These are phyloP conservation scores for Sceloporus undulatus DNA, from an alignment of 2,113 vertebrate species.

Conservation along the genomic window DNA sequence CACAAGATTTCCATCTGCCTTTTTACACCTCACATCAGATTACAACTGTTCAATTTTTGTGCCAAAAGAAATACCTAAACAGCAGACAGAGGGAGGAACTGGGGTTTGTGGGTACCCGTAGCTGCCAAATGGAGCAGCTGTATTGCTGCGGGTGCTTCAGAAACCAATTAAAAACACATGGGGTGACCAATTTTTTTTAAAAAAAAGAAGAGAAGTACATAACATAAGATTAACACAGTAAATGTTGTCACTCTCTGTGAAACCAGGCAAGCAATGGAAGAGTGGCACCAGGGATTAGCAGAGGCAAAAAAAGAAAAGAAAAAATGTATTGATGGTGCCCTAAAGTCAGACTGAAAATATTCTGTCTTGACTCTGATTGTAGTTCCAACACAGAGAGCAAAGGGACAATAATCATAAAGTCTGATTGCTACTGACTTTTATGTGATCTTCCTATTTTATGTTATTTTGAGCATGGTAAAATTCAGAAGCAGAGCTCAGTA, in stretches of 20 bases:
- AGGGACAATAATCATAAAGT: slow-evolving; percentile 49
- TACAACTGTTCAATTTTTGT: slow-evolving; percentile 61
- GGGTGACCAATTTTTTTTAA: slow-evolving; percentile 50
- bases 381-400: slow-evolving; percentile 55
- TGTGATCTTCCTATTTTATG: slow-evolving; percentile 50
- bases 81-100: slow-evolving; percentile 53
- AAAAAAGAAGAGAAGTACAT: slow-evolving; percentile 51
- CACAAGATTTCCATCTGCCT: slow-evolving; percentile 54
- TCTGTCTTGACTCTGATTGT: slow-evolving; percentile 41
- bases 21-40: slow-evolving; percentile 57
- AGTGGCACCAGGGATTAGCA: slow-evolving; percentile 56
- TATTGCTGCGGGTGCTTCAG: slow-evolving; percentile 65
- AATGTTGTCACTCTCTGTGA: slow-evolving; percentile 63
- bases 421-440: slow-evolving; percentile 28
- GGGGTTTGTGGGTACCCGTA: slow-evolving; percentile 59
- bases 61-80: slow-evolving; percentile 69
- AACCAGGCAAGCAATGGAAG: slow-evolving; percentile 52
- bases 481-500: too few relatives aligned
- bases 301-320: slow-evolving; percentile 39
- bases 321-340: slow-evolving; percentile 25
- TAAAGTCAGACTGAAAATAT: slow-evolving; percentile 56
- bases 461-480: background rate
- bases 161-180: slow-evolving; percentile 73
- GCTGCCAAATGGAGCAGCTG: slow-evolving; percentile 72
- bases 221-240: slow-evolving; percentile 62